A percentile compares a stretch with the other conserved stretches of the same genome.
phyloP scores from a whole-genome alignment of 1,140 invertebrate genomes.

The Augochlora pura region DNA sequence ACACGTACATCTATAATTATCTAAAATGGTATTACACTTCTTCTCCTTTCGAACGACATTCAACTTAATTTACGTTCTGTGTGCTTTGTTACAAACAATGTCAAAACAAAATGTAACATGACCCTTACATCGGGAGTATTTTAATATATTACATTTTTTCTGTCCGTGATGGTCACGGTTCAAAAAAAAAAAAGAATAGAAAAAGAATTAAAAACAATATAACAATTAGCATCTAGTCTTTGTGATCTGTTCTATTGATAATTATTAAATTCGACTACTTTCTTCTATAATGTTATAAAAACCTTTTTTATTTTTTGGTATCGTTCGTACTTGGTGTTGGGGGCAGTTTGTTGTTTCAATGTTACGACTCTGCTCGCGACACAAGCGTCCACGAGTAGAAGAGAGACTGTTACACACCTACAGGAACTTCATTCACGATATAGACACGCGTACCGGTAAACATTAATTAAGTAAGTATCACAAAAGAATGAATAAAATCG shows the following conservation, averaged over 20 bases:
- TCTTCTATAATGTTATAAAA: conserved; percentile 67
- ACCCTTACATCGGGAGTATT: conserved; percentile 55
- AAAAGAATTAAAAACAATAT: conserved; percentile 44
- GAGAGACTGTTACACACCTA: conserved; percentile 21
- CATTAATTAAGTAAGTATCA: conserved; percentile 27
- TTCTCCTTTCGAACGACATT: conserved; percentile 54
- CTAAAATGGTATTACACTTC: conserved; percentile 65
- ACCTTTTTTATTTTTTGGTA: conserved; percentile 56
- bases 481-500: conserved; percentile 18
- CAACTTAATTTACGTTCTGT: conserved; percentile 60
- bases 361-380: conserved; percentile 61
- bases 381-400: conserved; percentile 19
- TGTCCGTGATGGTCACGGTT: conserved; percentile 48
- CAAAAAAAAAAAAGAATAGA: conserved; percentile 20
- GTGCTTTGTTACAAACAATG: conserved; percentile 57
- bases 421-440: conserved; percentile 50
- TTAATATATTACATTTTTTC: conserved; percentile 60
- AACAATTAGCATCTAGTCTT: conserved; percentile 60
- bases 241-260: conserved; percentile 51
- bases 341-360: conserved; percentile 72
- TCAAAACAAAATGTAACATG: conserved; percentile 56
- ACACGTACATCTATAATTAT: conserved; percentile 68
- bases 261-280: conserved; percentile 59
- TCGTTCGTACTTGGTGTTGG: conserved; percentile 51
- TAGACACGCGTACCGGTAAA: conserved; percentile 20